Base-by-base conservation (phyloP, 92 coral and sea anemone species). In the Phymanthus crucifer region DNA sequence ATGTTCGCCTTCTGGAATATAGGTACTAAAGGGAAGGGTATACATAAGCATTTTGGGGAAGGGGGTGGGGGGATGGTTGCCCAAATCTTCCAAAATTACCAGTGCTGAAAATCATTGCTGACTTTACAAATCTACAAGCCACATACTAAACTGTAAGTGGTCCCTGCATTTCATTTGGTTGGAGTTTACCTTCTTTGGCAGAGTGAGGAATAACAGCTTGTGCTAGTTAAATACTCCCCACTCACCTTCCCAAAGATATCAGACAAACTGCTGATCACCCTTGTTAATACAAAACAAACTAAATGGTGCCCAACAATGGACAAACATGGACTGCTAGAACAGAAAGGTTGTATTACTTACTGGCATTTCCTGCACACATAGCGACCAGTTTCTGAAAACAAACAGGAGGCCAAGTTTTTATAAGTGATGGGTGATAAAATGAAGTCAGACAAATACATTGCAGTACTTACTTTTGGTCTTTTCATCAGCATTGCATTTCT, bases 341-440 rank as follows among this genome's bases (percentile, higher is more conserved):
- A 38, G 43, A 43, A 43, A 43, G 8, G 73, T 1, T 54, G 61
- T n/a, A 19, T 26, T 21, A 92, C 98, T 92, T 90, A 94, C 98
- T 94, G 98, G 88, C 98, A 94, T 81, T 92, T 94, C 52, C 98
- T 90, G 81, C 98, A 94, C 78, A 94, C 98, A 66, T 94, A 94
- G 77, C 98, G 87, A 24, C 98, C 98, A 86, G 98, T 94, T 77
- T 91, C 98, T 94, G 65, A 40, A 84, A 70, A 21, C 54, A 71
- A 78, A 11, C 11, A 46, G 32, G 8, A 38, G 43, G 0, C 10
- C 32, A 3, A 52, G n/a, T 72, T n/a, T n/a, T 45, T n/a, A 52
- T 37, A 46, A 16, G 65, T 27, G 61, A 9, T 29, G 1, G 0
- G 0, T n/a, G 52, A 50, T 32, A 6, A 12, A 11, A 46, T n/a